Conservation (phyloP, 2,888 invertebrate genomes). For the Oligia strigilis region DNA sequence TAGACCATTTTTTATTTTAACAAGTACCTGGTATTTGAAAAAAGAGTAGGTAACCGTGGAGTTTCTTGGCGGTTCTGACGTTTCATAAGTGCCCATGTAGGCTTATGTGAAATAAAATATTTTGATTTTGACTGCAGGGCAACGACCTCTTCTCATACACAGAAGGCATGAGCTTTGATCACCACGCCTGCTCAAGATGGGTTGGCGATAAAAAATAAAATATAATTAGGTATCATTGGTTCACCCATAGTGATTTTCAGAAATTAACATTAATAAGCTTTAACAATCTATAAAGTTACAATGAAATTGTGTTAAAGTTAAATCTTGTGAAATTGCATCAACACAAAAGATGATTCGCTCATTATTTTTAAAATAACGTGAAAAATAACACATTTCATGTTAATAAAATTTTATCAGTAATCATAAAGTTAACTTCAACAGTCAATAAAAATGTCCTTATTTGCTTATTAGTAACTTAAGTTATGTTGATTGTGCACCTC, state of each 20-base stretch:
- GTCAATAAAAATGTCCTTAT: constrained; percentile 14
- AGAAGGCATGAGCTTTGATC: too few relatives aligned
- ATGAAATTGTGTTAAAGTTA: constrained; percentile 5
- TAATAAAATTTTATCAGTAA: constrained; percentile 16
- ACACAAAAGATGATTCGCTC: background rate
- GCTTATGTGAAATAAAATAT: too few relatives aligned
- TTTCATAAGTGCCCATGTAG: too few relatives aligned
- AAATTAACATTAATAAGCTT: background rate
- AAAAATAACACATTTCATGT: constrained; percentile 1
- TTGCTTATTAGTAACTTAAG: constrained; percentile 21
- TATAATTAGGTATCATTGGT: background rate
- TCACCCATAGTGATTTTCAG: too few relatives aligned
- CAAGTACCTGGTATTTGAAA: too few relatives aligned
- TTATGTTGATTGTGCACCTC: constrained; percentile 32
- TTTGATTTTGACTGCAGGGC: too few relatives aligned
- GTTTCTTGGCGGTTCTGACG: too few relatives aligned
- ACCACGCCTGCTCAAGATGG: too few relatives aligned
- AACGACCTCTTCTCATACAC: too few relatives aligned
- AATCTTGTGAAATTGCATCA: background rate
- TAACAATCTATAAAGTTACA: background rate
- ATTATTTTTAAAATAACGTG: constrained; percentile 9
- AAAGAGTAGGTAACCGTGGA: too few relatives aligned
- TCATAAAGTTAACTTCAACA: constrained; percentile 34
- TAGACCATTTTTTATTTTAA: too few relatives aligned
- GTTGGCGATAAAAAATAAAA: background rate